phyloP scores from a whole-genome alignment of 2,888 invertebrate species.

The Ecliptopera silaceata region DNA sequence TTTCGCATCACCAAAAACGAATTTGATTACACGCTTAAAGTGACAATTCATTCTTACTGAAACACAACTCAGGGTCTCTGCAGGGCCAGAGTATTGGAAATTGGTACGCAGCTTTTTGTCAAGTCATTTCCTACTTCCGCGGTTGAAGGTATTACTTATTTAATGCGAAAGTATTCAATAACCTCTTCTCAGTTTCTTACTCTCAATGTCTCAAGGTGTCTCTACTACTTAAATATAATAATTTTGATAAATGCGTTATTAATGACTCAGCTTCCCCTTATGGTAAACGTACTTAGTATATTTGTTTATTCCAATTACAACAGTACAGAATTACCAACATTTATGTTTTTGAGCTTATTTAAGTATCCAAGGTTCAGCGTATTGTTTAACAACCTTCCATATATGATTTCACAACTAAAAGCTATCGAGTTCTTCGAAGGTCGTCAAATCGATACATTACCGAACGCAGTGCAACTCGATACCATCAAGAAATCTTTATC shows the following conservation, averaged over 20 bases:
- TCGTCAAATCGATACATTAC: constrained; percentile 29
- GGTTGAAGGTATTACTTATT: not conserved
- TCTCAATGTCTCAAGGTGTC: too few species aligned
- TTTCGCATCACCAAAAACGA: not conserved
- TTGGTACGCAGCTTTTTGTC: not conserved
- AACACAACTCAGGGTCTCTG: too few species aligned
- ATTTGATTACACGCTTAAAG: not conserved
- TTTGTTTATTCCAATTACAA: not conserved
- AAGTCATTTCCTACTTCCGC: not conserved
- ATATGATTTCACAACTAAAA: constrained; percentile 45
- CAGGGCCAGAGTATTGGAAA: not conserved
- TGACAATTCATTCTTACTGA: too few species aligned
- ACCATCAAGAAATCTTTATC: constrained; percentile 32
- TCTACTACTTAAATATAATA: too few species aligned
- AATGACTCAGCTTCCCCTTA: too few species aligned
- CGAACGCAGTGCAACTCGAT: constrained; percentile 28
- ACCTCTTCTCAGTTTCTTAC: not conserved
- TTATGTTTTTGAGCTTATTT: not conserved
- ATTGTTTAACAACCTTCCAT: constrained; percentile 41
- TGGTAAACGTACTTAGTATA: not conserved
- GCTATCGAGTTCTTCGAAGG: constrained; percentile 42
- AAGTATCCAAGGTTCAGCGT: constrained; percentile 14
- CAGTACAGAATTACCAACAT: not conserved
- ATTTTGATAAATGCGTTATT: too few species aligned
- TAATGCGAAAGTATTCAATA: not conserved